Evolutionary conservation across 1,140 invertebrate genomes (phyloP), one percentile per base, ranked within the genome.

Genomic region (Brachionus angularis): DNA sequence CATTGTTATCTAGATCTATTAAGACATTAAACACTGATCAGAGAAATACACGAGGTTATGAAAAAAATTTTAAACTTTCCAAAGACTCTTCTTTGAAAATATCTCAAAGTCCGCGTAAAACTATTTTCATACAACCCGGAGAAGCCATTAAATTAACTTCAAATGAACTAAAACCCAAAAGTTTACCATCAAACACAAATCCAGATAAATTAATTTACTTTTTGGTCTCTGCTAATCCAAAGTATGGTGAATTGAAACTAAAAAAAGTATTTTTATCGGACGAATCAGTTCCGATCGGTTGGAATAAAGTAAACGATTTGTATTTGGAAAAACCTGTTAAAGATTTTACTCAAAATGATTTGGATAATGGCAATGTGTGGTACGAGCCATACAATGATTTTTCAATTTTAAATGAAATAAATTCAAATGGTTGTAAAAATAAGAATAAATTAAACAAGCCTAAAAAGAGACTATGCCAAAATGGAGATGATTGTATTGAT

Each of bases 351-450:
- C 62, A 67, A 36, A 67, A 4, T 29, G 62, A 67, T 12, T 50
- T 67, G 42, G 62, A 67, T 21, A 46, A 67, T 18, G 62, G 62
- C 12, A 67, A 67, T 31, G 47, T 67, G n/a, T 67, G 62, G 62
- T 67, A 67, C 18, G 47, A 47, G 42, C 62, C 62, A 23, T 58
- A 21, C 39, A 58, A 58, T 36, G 33, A 58, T 39, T 58, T 36
- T 58, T 18, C 23, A 39, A 58, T n/a, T n/a, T n/a, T n/a, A n/a
- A n/a, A n/a, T n/a, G n/a, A n/a, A n/a, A n/a, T n/a, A n/a, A n/a
- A n/a, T n/a, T n/a, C n/a, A n/a, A n/a, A n/a, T n/a, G n/a, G n/a
- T n/a, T n/a, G n/a, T n/a, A n/a, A n/a, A n/a, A n/a, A n/a, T n/a
- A n/a, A n/a, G n/a, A n/a, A n/a, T n/a, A n/a, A n/a, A n/a, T n/a